Conservation (phyloP, 2,797 vertebrate genomes). For the Chanos chanos region DNA sequence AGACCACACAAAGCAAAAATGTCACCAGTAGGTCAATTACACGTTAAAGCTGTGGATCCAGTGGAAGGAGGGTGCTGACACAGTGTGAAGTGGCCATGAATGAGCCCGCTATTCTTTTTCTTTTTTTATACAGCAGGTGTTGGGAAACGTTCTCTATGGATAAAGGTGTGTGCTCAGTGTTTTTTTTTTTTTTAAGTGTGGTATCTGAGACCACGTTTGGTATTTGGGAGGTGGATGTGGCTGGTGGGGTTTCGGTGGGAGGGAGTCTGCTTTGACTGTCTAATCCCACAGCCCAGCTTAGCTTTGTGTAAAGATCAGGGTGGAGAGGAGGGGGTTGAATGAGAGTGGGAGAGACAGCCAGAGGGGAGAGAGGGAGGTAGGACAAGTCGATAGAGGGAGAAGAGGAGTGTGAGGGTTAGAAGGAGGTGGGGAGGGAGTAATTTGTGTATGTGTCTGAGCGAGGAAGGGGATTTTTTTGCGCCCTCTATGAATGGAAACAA, state of each 20-base stretch:
- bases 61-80: background rate
- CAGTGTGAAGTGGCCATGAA: background rate
- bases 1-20: slow-evolving; percentile 15
- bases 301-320: slow-evolving; percentile 2
- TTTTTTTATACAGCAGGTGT: background rate
- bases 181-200: too few species aligned
- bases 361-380: background rate
- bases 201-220: too few species aligned
- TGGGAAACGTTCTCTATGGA: too few species aligned
- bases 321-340: background rate
- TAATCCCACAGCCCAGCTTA: background rate
- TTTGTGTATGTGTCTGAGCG: background rate
- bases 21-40: background rate
- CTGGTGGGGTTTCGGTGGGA: background rate
- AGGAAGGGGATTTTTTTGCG: slow-evolving; percentile 3
- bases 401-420: background rate
- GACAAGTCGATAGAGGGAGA: background rate
- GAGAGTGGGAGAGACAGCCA: background rate
- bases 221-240: background rate
- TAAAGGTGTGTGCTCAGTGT: too few species aligned
- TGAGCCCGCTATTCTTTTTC: too few species aligned
- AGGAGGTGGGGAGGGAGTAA: slow-evolving; percentile 11
- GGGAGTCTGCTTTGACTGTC: too few species aligned
- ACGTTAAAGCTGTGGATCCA: background rate
- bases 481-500: slow-evolving; percentile 9